These are phyloP conservation scores for Grammomys dolichurus DNA, from an alignment of 2,113 vertebrate genomes.

Conservation along the genomic window DNA sequence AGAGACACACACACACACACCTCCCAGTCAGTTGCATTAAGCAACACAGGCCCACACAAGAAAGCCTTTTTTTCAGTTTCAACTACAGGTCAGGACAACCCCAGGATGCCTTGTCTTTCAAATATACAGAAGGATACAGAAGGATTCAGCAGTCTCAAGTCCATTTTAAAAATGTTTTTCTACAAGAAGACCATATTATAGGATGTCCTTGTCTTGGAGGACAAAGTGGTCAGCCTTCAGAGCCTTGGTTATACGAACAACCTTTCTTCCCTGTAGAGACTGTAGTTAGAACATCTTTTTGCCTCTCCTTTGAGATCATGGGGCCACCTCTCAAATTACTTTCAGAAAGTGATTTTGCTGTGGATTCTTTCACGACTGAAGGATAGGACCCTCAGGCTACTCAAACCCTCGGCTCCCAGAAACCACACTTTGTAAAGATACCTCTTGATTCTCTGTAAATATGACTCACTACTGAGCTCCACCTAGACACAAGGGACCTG, in stretches of 20 bases:
- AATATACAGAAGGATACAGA: not conserved
- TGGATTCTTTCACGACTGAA: slow-evolving; percentile 6
- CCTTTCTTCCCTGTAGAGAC: not conserved
- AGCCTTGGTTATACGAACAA: not conserved
- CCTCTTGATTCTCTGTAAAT: slow-evolving; percentile 16
- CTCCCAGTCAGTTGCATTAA: not conserved
- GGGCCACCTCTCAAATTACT: not conserved
- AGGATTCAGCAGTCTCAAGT: not conserved
- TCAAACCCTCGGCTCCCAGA: not conserved
- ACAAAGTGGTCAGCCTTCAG: slow-evolving; percentile 15
- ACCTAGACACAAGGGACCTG: slow-evolving; percentile 12
- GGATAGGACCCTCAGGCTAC: not conserved
- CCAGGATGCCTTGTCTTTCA: not conserved
- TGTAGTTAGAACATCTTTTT: not conserved
- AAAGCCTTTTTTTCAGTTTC: slow-evolving; percentile 43
- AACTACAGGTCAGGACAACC: not conserved
- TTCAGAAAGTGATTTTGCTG: slow-evolving; percentile 32
- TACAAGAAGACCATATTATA: not conserved
- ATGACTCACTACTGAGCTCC: slow-evolving; percentile 51
- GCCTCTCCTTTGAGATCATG: not conserved
- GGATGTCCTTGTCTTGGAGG: not conserved
- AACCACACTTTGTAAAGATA: not conserved
- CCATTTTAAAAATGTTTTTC: not conserved
- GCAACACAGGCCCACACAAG: not conserved
- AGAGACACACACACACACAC: not conserved